Percentiles rank a stretch among this genome's conserved stretches.
Conservation (phyloP, 2,888 invertebrate species). For the Invenusta paracnida region DNA sequence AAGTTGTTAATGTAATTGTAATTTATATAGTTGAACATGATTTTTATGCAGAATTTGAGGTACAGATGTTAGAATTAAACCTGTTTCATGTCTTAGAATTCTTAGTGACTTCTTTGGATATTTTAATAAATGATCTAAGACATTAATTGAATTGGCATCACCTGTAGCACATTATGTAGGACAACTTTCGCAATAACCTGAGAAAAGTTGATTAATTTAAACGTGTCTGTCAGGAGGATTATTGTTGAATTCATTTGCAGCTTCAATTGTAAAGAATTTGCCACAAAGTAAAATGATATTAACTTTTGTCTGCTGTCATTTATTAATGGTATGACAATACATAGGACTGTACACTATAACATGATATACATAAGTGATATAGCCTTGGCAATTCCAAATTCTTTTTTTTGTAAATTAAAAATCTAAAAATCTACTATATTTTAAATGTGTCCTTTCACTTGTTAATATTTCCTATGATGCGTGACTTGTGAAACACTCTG, state of each 20-base stretch:
- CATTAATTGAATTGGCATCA: not conserved
- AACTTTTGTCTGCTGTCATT: not conserved
- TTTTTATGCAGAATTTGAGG: not conserved
- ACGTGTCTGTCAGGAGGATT: not conserved
- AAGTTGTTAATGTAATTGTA: constrained; percentile 6
- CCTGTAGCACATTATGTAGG: not conserved
- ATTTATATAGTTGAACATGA: not conserved
- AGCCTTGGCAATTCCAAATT: not conserved
- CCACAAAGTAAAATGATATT: not conserved
- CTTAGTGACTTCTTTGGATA: not conserved
- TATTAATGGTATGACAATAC: not conserved
- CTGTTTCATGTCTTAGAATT: not conserved
- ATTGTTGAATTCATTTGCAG: not conserved
- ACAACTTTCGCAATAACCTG: not conserved
- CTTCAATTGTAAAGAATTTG: not conserved
- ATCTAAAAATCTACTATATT: not conserved
- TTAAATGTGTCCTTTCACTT: not conserved
- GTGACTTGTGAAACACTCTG: not conserved
- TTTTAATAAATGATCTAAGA: not conserved
- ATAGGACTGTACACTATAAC: not conserved
- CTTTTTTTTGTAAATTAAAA: too few species aligned
- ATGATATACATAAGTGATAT: not conserved
- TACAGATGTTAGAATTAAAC: not conserved
- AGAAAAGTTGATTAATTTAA: not conserved
- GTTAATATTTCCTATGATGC: not conserved